Conservation (phyloP, 2,113 vertebrate species). For the Echinops telfairi region DNA sequence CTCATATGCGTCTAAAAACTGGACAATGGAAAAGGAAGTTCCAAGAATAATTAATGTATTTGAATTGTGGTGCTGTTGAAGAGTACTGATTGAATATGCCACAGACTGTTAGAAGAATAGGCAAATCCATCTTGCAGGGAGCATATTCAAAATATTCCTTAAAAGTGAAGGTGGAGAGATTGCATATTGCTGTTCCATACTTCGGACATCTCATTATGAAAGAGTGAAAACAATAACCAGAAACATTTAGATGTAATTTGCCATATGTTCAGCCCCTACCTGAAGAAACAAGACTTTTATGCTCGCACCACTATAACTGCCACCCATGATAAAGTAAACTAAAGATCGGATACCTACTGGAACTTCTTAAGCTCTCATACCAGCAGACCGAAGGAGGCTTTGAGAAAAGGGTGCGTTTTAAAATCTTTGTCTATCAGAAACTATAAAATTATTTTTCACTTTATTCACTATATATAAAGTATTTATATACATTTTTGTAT, state of each 20-base stretch:
- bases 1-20: too few relatives aligned
- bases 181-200: not conserved
- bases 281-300: not conserved
- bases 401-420: not conserved
- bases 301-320: not conserved
- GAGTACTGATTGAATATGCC: not conserved
- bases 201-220: not conserved
- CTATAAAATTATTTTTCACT: not conserved
- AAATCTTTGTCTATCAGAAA: not conserved
- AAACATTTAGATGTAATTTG: not conserved
- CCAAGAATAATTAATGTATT: not conserved
- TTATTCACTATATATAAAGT: slow-evolving; percentile 1
- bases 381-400: not conserved
- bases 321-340: not conserved
- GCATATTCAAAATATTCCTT: not conserved
- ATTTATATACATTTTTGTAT: not conserved
- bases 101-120: not conserved
- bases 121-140: not conserved
- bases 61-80: not conserved
- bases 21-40: not conserved
- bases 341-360: too few relatives aligned
- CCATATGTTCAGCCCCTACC: not conserved
- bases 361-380: not conserved
- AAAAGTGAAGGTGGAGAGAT: not conserved
- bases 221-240: not conserved